Evolutionary conservation across 1,140 invertebrate genomes (phyloP).

Genomic region (Agrypnia vestita): DNA sequence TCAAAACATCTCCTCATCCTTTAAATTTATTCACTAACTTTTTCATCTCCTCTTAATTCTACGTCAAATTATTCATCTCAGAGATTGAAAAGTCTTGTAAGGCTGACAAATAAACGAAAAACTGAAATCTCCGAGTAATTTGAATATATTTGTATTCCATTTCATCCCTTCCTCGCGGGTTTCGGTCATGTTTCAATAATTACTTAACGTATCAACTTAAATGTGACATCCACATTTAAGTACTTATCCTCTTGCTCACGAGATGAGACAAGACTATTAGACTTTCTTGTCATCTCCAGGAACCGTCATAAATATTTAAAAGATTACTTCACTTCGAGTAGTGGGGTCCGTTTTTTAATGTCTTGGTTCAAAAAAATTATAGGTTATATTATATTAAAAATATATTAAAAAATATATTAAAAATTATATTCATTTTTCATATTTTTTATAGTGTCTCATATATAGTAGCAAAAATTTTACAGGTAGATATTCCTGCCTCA

Average conservation of each 20-base stretch:
- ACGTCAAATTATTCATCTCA: not conserved
- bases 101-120: not conserved
- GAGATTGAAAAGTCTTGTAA: not conserved
- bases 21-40: not conserved
- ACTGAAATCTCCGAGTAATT: not conserved
- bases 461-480: too few relatives aligned
- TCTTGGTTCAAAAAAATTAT: too few relatives aligned
- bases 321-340: too few relatives aligned
- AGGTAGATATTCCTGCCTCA: too few relatives aligned
- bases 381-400: too few relatives aligned
- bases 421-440: too few relatives aligned
- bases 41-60: constrained; percentile 9
- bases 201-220: constrained; percentile 1
- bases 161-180: not conserved
- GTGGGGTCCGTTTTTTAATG: not conserved
- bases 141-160: constrained; percentile 1
- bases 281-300: not conserved
- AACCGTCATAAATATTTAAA: not conserved
- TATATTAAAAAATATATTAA: too few relatives aligned
- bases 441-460: too few relatives aligned
- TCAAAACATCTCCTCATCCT: not conserved
- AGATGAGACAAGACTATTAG: not conserved
- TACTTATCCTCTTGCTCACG: not conserved
- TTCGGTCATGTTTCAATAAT: not conserved
- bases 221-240: not conserved